phyloP scores from a whole-genome alignment of 2,113 vertebrate species.

The Sciurus niger region DNA sequence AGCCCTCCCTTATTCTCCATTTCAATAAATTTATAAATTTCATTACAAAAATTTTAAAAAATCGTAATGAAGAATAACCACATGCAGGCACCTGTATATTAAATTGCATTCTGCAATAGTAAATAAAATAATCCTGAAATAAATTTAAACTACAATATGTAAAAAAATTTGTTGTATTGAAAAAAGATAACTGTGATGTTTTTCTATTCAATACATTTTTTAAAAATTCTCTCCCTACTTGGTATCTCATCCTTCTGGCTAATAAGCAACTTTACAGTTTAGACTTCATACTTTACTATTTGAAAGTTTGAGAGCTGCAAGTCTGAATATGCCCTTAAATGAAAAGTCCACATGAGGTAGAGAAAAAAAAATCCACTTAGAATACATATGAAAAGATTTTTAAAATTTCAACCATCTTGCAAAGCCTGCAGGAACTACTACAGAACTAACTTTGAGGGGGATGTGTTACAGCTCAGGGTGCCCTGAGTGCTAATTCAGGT shows the following conservation, averaged over 20 bases:
- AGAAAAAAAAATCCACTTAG: conserved; percentile 48
- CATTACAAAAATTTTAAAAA: not conserved
- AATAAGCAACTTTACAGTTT: not conserved
- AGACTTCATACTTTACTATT: not conserved
- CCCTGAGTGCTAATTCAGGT: not conserved
- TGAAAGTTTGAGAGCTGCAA: not conserved
- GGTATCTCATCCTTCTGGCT: not conserved
- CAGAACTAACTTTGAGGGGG: conserved; percentile 25
- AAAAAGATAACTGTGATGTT: not conserved
- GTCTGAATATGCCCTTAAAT: not conserved
- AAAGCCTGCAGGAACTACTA: conserved; percentile 54
- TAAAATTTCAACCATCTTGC: conserved; percentile 56
- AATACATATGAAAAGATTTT: conserved; percentile 11
- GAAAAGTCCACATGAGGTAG: not conserved
- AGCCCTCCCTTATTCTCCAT: not conserved
- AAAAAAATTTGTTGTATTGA: not conserved
- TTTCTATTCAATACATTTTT: not conserved
- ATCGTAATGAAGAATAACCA: not conserved
- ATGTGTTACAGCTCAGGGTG: not conserved
- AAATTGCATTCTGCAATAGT: not conserved
- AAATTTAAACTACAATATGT: not conserved
- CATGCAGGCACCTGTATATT: not conserved
- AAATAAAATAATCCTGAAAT: conserved; percentile 65
- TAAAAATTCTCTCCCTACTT: not conserved
- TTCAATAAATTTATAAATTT: not conserved